Base-by-base conservation (phyloP, 2,113 vertebrate species). In the Siniperca knerii region DNA sequence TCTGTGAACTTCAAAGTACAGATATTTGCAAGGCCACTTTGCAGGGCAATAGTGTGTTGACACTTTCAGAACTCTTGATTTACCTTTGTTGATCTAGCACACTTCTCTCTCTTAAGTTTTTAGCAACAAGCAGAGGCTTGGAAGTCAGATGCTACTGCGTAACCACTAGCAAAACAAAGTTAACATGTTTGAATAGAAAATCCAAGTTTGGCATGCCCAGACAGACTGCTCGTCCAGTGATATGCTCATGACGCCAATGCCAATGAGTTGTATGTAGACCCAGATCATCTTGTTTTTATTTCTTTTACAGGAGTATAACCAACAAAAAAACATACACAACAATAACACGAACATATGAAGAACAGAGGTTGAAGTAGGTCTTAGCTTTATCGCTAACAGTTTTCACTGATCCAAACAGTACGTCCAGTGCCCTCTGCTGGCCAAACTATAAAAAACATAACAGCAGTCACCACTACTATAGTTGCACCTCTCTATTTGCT, bases 401-500 rank as follows among this genome's bases (percentile, higher is more conserved):
- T 69, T 77, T 75, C 6, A 48, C 52, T 23, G 25, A 60, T 18
- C 1, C 40, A 73, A 16, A 65, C 57, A 80, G 4, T 20, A 52
- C 64, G 73, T 86, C 40, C 69, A 83, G 69, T 79, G 88, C 82
- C 87, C 78, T 73, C 88, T 89, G 62, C 79, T 92, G 88, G 68
- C 33, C 72, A 90, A 85, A 75, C 15, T 61, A 16, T 44, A 25
- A 79, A 79, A 35, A 37, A 2, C 44, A 40, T 40, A 46, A 29
- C 23, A 60, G 21, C 8, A 60, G 13, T 55, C 20, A 33, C 13
- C 21, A 58, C 21, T 44, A 25, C 11, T 11, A 7, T 29, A 23
- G 35, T 21, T 57, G 2, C 12, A 40, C 1, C 10, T 18, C 37
- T 50, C 2, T 57, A 2, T 60, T 57, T 79, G 33, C 7, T 33